phyloP scores from a whole-genome alignment of 1,140 invertebrate genomes.

The Microplitis demolitor region DNA sequence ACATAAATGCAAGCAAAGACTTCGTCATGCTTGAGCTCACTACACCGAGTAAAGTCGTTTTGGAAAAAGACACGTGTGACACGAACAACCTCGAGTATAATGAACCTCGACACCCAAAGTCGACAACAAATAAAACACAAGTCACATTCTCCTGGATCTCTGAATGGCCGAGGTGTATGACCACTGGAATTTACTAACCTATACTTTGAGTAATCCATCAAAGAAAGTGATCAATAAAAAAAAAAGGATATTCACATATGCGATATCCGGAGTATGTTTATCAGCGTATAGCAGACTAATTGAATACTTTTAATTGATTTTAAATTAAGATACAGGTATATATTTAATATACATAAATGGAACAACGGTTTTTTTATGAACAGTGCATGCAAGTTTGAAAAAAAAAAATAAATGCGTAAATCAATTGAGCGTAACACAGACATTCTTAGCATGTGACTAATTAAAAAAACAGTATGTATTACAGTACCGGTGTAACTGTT shows the following conservation, averaged over 20 bases:
- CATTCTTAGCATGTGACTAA: slow-evolving; percentile 18
- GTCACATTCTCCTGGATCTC: neutral
- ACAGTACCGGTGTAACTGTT: neutral
- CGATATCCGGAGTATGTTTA: too few relatives aligned
- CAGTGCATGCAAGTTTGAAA: neutral
- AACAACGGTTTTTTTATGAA: too few relatives aligned
- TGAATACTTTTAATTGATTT: too few relatives aligned
- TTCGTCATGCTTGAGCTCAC: neutral
- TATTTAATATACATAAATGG: too few relatives aligned
- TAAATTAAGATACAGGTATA: too few relatives aligned
- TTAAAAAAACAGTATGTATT: slow-evolving; percentile 13
- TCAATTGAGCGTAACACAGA: neutral
- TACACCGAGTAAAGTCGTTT: slow-evolving; percentile 17
- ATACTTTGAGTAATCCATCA: neutral
- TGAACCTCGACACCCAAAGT: neutral
- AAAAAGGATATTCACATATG: too few relatives aligned
- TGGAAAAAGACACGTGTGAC: slow-evolving; percentile 30
- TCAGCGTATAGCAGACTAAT: too few relatives aligned
- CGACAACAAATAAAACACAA: neutral
- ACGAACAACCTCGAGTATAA: neutral
- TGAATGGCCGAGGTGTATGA: neutral
- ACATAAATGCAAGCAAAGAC: neutral
- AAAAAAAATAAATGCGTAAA: neutral
- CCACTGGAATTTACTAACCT: neutral
- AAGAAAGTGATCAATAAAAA: neutral